phyloP scores from a whole-genome alignment of 2,888 invertebrate species.

The Epirrita christyi region DNA sequence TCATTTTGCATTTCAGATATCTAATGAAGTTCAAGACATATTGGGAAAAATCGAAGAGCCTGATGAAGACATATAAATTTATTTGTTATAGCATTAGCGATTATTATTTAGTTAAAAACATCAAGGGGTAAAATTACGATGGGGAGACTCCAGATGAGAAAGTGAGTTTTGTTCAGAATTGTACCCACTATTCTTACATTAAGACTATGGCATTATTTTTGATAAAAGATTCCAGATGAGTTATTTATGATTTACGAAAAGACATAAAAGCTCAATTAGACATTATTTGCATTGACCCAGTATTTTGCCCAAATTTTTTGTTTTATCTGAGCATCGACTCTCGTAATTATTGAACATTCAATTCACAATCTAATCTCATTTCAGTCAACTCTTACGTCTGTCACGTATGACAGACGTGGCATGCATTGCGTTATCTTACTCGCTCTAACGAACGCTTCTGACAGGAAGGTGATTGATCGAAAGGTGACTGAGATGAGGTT shows the following conservation, averaged over 20 bases:
- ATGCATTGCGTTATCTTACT: no score
- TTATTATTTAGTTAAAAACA: neutral
- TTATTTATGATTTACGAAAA: neutral
- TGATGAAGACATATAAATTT: constrained; percentile 10
- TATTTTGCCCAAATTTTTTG: no score
- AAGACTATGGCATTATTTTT: neutral
- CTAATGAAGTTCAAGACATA: constrained; percentile 51
- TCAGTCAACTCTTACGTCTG: no score
- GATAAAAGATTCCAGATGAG: neutral
- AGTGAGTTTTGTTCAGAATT: neutral
- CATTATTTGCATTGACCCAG: neutral
- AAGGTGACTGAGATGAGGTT: no score
- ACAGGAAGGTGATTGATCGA: no score
- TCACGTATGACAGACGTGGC: no score
- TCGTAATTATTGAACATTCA: no score
- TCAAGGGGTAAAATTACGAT: neutral
- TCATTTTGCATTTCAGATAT: constrained; percentile 44
- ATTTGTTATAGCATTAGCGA: no score
- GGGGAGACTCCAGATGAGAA: neutral
- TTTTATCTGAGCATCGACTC: no score
- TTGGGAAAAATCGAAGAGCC: constrained; percentile 45
- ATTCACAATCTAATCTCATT: no score
- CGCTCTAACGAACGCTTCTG: no score
- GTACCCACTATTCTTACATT: neutral
- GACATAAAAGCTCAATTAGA: constrained; percentile 17